Evolutionary conservation across 2,797 vertebrate species (phyloP).

Genomic region (Acomys russatus): DNA sequence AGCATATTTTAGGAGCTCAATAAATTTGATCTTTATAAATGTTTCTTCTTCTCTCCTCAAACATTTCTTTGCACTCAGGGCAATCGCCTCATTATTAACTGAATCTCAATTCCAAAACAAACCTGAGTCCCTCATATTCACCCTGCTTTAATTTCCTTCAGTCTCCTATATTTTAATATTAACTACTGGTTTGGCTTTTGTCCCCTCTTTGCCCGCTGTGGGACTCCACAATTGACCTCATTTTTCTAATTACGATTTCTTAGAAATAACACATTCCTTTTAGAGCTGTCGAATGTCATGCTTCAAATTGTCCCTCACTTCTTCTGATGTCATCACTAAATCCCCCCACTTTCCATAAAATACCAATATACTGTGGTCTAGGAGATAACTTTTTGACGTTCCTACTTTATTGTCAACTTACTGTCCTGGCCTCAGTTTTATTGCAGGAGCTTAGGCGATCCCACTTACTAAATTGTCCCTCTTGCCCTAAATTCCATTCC

Average conservation of each 20-base stretch:
- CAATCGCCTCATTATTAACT: slow-evolving; percentile 83
- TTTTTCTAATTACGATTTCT: slow-evolving; percentile 49
- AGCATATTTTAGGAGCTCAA: slow-evolving; percentile 80
- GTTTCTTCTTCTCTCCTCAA: slow-evolving; percentile 82
- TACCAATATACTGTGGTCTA: background rate
- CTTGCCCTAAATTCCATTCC: slow-evolving; percentile 47
- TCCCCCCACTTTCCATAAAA: background rate
- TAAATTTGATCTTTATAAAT: slow-evolving; percentile 84
- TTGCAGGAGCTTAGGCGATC: background rate
- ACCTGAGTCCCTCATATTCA: slow-evolving; percentile 69
- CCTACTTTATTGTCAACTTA: slow-evolving; percentile 40
- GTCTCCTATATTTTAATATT: slow-evolving; percentile 67
- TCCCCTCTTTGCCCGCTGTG: background rate
- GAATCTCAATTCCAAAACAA: slow-evolving; percentile 80
- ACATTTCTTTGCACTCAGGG: slow-evolving; percentile 82
- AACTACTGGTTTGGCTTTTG: slow-evolving; percentile 68
- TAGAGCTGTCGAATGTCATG: background rate
- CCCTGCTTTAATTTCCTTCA: slow-evolving; percentile 80
- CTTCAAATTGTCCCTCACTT: background rate
- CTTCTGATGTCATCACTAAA: slow-evolving; percentile 41
- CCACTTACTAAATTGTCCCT: slow-evolving; percentile 15
- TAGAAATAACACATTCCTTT: slow-evolving; percentile 55
- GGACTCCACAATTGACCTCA: background rate
- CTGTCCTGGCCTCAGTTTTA: slow-evolving; percentile 5
- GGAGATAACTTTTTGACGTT: slow-evolving; percentile 50